These are phyloP conservation scores for Periplaneta americana DNA, from an alignment of 1,140 invertebrate species.

Conservation along the genomic window DNA sequence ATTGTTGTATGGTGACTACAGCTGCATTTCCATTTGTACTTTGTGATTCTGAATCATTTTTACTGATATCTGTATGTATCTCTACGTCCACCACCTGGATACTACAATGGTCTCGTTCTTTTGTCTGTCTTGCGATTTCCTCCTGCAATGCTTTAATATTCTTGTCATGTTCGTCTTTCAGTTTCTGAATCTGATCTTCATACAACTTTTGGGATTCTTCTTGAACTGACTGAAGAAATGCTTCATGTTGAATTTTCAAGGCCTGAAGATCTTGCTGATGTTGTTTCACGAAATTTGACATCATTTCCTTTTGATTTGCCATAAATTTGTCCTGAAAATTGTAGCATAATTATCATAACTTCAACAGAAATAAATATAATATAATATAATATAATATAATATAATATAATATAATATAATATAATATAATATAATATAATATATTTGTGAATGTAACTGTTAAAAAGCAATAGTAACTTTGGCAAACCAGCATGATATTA, in stretches of 20 bases:
- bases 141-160: neutral
- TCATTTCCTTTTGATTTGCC: slow-evolving; percentile 4
- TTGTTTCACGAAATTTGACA: neutral
- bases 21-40: neutral
- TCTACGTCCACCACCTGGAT: neutral
- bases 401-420: too few relatives aligned
- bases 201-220: too few relatives aligned
- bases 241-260: slow-evolving; percentile 2
- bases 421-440: too few relatives aligned
- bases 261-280: neutral
- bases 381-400: too few relatives aligned
- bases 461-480: too few relatives aligned
- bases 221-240: neutral
- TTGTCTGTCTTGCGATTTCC: neutral
- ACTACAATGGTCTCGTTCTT: neutral
- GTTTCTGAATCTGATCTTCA: neutral
- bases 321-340: neutral
- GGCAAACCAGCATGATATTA: too few relatives aligned
- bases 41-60: neutral
- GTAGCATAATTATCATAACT: too few relatives aligned
- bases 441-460: too few relatives aligned
- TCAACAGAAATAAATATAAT: too few relatives aligned
- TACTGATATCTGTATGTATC: too few relatives aligned
- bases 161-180: neutral
- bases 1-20: neutral